phyloP scores from a whole-genome alignment of 1,140 invertebrate species.

The Leptinotarsa undecemlineata region DNA sequence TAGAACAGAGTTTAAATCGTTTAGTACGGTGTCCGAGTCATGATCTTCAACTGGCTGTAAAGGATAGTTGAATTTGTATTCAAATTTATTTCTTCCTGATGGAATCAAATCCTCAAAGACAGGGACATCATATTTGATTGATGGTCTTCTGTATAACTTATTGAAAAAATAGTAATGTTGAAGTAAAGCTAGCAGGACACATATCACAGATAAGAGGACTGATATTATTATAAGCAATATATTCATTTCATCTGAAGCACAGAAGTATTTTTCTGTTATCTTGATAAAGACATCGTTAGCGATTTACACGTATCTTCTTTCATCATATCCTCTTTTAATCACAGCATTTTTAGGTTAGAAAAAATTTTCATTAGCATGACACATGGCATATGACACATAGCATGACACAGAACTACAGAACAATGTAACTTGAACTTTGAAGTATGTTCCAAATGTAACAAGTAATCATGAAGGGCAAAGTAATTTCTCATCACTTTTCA shows the following conservation, averaged over 20 bases:
- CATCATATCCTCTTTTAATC: neutral
- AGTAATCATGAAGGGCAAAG: too few relatives aligned
- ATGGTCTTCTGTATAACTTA: constrained; percentile 42
- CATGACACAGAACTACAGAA: too few relatives aligned
- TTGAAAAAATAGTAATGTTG: constrained; percentile 50
- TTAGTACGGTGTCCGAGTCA: constrained; percentile 39
- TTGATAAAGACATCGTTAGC: neutral
- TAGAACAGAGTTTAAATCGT: too few relatives aligned
- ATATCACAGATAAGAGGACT: constrained; percentile 43
- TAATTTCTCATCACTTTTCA: too few relatives aligned
- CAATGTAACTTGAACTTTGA: too few relatives aligned
- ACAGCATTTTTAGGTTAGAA: too few relatives aligned
- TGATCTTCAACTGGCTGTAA: constrained; percentile 26
- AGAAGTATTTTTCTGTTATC: constrained; percentile 15
- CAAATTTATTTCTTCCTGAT: constrained; percentile 35
- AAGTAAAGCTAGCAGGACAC: constrained; percentile 49
- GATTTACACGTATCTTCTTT: neutral
- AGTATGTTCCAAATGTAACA: too few relatives aligned
- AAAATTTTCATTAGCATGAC: too few relatives aligned
- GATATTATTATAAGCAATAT: constrained; percentile 18
- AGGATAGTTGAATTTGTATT: constrained; percentile 32
- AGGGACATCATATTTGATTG: constrained; percentile 41
- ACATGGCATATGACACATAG: too few relatives aligned
- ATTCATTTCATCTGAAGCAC: constrained; percentile 25
- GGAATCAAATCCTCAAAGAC: constrained; percentile 53